Base-by-base conservation (phyloP, 2,113 vertebrate species). In the Dromaius novaehollandiae region DNA sequence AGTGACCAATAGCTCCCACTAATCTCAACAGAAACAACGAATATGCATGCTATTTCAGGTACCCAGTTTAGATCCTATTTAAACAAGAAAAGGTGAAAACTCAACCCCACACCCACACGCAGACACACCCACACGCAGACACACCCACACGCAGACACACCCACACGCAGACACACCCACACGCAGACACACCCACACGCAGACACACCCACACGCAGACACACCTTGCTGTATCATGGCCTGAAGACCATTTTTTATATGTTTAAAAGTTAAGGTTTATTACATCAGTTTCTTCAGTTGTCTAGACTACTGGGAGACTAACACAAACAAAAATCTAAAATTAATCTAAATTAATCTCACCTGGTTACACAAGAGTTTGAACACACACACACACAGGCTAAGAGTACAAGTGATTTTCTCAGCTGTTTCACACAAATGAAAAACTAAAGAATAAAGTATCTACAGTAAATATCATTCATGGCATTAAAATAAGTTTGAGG, bases 1-100 rank as follows among this genome's bases (percentile, higher is more conserved):
- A 89, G 74, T 92, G 92, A 95, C 92, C 94, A 93, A 74, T 46
- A 82, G 51, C 0, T 0, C 14, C 48, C n/a, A 71, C 48, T 68
- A 44, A 56, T 38, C 73, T 92, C 86, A 82, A 40, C 10, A 92
- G n/a, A 76, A 82, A 87, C 38, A 44, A 84, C 12, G 76, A 95
- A 80, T 10, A 87, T 0, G 13, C 7, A 66, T 53, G 11, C 30
- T 42, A 58, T 68, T 85, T 73, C 74, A 73, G 34, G 5, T 36
- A 73, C 16, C 48, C 34, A 38, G 60, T 69, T 68, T 28, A 82
- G 24, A 58, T 10, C 10, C 34, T 15, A 50, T 55, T 76, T 74
- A 73, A 87, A 79, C 6, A 44, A 17, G 24, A 76, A 6, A 48
- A 16, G 46, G 75, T 89, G 6, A 55, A 28, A 25, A 36, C 13